phyloP scores from a whole-genome alignment of 2,113 vertebrate species.

The Zingel zingel region DNA sequence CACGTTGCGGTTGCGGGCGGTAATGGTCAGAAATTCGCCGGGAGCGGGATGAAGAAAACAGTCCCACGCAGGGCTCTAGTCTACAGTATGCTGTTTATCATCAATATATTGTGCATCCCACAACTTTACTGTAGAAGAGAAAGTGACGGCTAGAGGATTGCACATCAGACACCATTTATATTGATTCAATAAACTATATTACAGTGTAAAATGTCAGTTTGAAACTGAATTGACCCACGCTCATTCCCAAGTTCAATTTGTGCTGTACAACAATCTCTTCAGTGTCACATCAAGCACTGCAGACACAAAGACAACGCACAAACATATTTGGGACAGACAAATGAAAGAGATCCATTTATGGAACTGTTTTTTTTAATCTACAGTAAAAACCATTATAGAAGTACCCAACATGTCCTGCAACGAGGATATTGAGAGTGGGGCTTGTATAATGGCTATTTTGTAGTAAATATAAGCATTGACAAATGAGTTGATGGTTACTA shows the following conservation, averaged over 20 bases:
- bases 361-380: constrained; percentile 5
- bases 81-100: not conserved
- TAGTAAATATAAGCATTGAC: constrained; percentile 12
- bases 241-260: constrained; percentile 61
- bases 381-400: constrained; percentile 37
- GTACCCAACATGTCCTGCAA: not conserved
- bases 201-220: constrained; percentile 40
- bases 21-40: too few relatives aligned
- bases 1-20: too few relatives aligned
- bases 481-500: not conserved
- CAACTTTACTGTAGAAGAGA: not conserved
- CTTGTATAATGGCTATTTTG: constrained; percentile 25
- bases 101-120: not conserved
- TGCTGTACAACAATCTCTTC: constrained; percentile 54
- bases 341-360: constrained; percentile 33
- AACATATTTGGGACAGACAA: constrained; percentile 65
- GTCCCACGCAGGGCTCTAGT: too few relatives aligned
- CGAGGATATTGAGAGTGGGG: not conserved
- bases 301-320: constrained; percentile 67
- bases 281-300: constrained; percentile 66
- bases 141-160: not conserved
- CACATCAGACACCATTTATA: not conserved
- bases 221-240: constrained; percentile 68
- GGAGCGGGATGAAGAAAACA: too few relatives aligned
- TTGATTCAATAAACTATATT: not conserved